These are phyloP conservation scores for Octodon degus DNA, from an alignment of 2,113 vertebrate genomes.

Conservation along the genomic window DNA sequence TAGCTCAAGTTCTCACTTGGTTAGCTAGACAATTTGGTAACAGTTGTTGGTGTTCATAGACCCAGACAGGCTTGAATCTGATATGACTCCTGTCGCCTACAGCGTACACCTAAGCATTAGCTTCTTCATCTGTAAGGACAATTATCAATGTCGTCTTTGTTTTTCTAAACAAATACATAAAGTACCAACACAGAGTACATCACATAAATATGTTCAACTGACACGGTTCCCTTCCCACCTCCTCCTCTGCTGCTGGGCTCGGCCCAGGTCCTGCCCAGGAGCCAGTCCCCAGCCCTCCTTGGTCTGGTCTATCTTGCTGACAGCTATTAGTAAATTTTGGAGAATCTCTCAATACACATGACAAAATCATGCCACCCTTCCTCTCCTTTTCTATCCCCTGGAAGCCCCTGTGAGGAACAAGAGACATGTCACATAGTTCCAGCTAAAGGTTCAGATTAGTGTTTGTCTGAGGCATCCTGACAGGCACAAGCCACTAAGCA, in stretches of 20 bases:
- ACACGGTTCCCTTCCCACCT: background rate
- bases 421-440: constrained; percentile 13
- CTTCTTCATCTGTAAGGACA: background rate
- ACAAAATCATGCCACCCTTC: background rate
- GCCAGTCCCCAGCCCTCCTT: background rate
- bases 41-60: background rate
- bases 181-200: background rate
- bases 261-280: background rate
- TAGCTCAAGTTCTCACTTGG: background rate
- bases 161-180: background rate
- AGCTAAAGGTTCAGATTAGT: background rate
- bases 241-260: background rate
- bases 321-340: background rate
- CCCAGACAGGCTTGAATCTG: background rate
- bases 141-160: background rate
- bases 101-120: background rate
- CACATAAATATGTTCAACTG: background rate
- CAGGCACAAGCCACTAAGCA: constrained; percentile 53
- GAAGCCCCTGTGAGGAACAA: background rate
- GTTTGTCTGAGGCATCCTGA: constrained; percentile 43
- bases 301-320: background rate
- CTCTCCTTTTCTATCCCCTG: background rate
- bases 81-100: background rate
- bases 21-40: background rate
- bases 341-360: background rate